phyloP scores from a whole-genome alignment of 2,113 vertebrate species.

The Riparia riparia region DNA sequence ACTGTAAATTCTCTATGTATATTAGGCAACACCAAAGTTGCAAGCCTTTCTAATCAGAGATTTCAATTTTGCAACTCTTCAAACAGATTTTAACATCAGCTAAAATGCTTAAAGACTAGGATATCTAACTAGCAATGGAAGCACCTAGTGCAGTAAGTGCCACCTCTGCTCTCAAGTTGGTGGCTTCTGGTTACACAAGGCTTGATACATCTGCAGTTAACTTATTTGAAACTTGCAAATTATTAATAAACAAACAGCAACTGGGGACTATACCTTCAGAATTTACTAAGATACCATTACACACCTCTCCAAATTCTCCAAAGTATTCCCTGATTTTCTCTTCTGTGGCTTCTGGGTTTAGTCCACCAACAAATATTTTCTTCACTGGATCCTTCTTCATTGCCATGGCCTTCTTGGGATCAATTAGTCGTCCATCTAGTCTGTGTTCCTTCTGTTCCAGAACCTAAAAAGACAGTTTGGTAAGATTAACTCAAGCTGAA shows the following conservation, averaged over 20 bases:
- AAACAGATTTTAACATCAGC: background rate
- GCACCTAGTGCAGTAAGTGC: background rate
- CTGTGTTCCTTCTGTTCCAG: conserved; percentile 96
- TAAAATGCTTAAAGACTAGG: background rate
- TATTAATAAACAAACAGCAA: background rate
- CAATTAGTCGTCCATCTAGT: conserved; percentile 94
- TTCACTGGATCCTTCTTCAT: conserved; percentile 98
- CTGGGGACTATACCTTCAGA: background rate
- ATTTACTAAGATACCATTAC: background rate
- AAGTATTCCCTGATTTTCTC: conserved; percentile 98
- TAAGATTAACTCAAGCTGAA: background rate
- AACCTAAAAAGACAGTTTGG: conserved; percentile 80
- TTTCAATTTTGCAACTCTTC: background rate
- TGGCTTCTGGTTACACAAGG: background rate
- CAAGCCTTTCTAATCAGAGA: background rate
- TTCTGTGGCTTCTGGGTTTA: conserved; percentile 95
- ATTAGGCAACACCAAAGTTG: background rate
- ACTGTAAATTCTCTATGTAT: background rate
- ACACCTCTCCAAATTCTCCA: conserved; percentile 93
- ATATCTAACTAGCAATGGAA: background rate
- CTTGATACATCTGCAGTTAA: background rate
- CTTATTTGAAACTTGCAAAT: background rate
- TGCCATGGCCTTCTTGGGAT: conserved; percentile 98
- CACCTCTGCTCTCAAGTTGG: background rate
- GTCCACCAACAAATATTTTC: conserved; percentile 97